These are phyloP conservation scores for Drosophila insularis DNA, from an alignment of 1,140 invertebrate genomes.

Conservation along the genomic window DNA sequence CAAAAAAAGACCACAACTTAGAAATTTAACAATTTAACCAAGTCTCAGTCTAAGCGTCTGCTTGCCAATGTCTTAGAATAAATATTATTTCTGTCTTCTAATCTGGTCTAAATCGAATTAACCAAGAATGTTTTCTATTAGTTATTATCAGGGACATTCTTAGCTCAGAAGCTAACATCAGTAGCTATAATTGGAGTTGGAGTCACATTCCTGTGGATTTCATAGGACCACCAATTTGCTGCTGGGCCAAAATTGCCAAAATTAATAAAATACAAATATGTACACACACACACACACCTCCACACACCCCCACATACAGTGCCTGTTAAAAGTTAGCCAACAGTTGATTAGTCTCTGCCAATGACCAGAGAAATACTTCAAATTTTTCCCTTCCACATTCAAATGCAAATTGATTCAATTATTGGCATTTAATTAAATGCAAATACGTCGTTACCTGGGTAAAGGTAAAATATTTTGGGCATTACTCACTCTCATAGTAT, in stretches of 20 bases:
- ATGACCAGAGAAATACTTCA: slow-evolving; percentile 45
- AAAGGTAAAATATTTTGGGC: slow-evolving; percentile 13
- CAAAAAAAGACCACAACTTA: not conserved
- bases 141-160: slow-evolving; percentile 33
- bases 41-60: not conserved
- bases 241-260: slow-evolving; percentile 48
- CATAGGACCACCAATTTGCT: not conserved
- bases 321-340: slow-evolving; percentile 51
- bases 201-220: slow-evolving; percentile 6
- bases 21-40: not conserved
- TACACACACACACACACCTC: slow-evolving; percentile 17
- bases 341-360: slow-evolving; percentile 67
- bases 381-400: slow-evolving; percentile 60
- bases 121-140: slow-evolving; percentile 13
- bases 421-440: slow-evolving; percentile 79
- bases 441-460: slow-evolving; percentile 54
- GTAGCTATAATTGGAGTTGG: slow-evolving; percentile 6
- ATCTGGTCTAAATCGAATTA: slow-evolving; percentile 10
- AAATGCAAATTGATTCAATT: slow-evolving; percentile 76
- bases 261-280: slow-evolving; percentile 74
- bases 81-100: not conserved
- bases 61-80: not conserved
- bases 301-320: slow-evolving; percentile 24
- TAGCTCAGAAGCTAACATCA: slow-evolving; percentile 12
- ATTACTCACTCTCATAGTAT: slow-evolving; percentile 19